Evolutionary conservation across 2,797 vertebrate species (phyloP), one percentile per base, ranked within the genome.

Genomic region (Notamacropus eugenii): DNA sequence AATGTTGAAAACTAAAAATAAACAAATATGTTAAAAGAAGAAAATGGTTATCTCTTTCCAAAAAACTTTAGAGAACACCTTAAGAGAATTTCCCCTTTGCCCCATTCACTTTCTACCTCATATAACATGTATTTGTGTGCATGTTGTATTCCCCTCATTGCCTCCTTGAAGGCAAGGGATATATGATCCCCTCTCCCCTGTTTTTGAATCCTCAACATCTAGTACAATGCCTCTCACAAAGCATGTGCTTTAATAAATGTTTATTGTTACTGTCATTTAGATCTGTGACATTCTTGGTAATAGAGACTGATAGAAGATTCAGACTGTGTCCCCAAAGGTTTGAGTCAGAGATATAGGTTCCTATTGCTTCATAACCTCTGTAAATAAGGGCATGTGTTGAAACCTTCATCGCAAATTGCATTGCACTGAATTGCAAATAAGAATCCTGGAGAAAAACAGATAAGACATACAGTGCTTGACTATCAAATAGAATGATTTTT

Each of bases 401-500:
- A 93, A 97, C 56, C 40, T 94, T 96, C 62, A 95, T 27, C 34
- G 96, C 74, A 87, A 50, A 87, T 28, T 82, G n/a, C n/a, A 82
- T 82, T 40, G 54, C 56, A 55, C 56, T 67, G 96, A 92, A 58
- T 40, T 95, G 90, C 95, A 97, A 95, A n/a, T 46, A 95, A 96
- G 91, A 96, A 90, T 50, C 96, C 11, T n/a, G 93, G 62, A 96
- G 52, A 91, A 96, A 95, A 93, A 87, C 40, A 87, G 31, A n/a
- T 56, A 94, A 62, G 91, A 82, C 91, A 92, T 59, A 92, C 55
- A 93, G 74, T 92, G 90, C 54, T 93, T 95, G 96, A 94, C 93
- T 97, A 90, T 94, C 95, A 94, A 98, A 93, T 10, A 93, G 92
- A 96, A 97, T 94, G 90, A 94, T 95, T 55, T 97, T 55, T 58